These are phyloP conservation scores for Ornithorhynchus anatinus DNA, from an alignment of 2,113 vertebrate genomes.

Conservation along the genomic window DNA sequence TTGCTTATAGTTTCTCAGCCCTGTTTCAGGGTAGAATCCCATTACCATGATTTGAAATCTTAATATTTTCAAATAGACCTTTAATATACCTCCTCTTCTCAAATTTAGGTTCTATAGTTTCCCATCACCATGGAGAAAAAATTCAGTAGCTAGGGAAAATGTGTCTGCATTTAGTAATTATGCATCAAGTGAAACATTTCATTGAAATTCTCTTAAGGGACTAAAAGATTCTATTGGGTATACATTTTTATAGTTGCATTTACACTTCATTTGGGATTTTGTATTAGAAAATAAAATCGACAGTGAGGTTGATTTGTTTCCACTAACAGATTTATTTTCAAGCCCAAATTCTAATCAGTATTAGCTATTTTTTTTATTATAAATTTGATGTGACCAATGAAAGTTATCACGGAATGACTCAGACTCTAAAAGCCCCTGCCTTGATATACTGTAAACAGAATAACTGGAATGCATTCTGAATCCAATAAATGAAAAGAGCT, in stretches of 20 bases:
- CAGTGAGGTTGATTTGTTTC: neutral
- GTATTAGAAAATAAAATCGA: neutral
- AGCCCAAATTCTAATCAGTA: neutral
- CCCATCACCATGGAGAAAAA: neutral
- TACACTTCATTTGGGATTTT: neutral
- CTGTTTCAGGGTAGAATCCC: conserved; percentile 1
- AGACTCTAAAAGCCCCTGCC: neutral
- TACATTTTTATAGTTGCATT: conserved; percentile 3
- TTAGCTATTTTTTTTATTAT: neutral
- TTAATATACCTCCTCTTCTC: neutral
- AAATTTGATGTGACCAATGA: neutral
- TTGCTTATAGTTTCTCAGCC: neutral
- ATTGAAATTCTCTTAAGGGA: conserved; percentile 19
- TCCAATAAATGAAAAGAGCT: conserved; percentile 8
- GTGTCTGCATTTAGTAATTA: conserved; percentile 56
- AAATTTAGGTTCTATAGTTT: conserved; percentile 18
- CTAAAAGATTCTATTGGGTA: neutral
- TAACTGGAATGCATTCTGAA: conserved; percentile 22
- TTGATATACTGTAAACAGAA: conserved; percentile 11
- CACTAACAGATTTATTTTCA: neutral
- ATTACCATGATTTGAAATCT: conserved; percentile 8
- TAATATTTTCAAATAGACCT: conserved; percentile 24
- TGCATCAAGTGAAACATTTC: conserved; percentile 40
- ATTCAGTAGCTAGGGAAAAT: conserved; percentile 38
- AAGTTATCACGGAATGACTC: conserved; percentile 3